Base-by-base conservation (phyloP, 1,140 invertebrate species). In the Radopholus similis region DNA sequence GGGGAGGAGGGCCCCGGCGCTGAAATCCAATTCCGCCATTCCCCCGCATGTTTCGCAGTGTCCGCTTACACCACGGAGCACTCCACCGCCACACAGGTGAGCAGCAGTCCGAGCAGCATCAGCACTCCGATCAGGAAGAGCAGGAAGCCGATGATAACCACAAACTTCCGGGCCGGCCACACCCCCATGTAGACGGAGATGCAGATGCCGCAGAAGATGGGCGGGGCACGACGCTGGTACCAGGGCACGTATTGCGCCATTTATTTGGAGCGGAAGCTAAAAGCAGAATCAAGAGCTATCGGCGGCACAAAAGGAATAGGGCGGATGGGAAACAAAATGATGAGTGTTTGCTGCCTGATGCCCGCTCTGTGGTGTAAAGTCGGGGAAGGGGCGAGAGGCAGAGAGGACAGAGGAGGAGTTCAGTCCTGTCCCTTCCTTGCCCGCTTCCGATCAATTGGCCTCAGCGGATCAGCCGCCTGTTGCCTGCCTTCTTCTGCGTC, bases 161-260 rank as follows among this genome's bases (percentile, higher is more conserved):
- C 71, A 42, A 71, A 80, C 58, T 71, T 80, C 58, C 72, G 55
- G n/a, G 37, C 66, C 67, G 69, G 62, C 69, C 73, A 57, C 56
- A 80, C 60, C 57, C 77, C 64, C 75, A 73, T 69, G 59, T 81
- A 81, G 34, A 68, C 66, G 13, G 78, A 79, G 15, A 81, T 26
- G 59, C 80, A 82, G 42, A 79, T 77, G n/a, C 75, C 70, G 44
- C 78, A 81, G 60, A 81, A 81, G 2, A 82, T 72, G 11, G 78
- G 78, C 13, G 69, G 73, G 5, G 69, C 66, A 32, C 80, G 44
- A 37, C 72, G 63, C 15, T 66, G 58, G 64, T 81, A 81, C 78
- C 78, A 81, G 5, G 78, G 78, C n/a, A 71, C 72, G 55, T 82
- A 81, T 56, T 80, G 67, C 11, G 67, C 70, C 74, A 77, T 74